phyloP scores from a whole-genome alignment of 1,140 invertebrate species.

The Coelopa frigida region DNA sequence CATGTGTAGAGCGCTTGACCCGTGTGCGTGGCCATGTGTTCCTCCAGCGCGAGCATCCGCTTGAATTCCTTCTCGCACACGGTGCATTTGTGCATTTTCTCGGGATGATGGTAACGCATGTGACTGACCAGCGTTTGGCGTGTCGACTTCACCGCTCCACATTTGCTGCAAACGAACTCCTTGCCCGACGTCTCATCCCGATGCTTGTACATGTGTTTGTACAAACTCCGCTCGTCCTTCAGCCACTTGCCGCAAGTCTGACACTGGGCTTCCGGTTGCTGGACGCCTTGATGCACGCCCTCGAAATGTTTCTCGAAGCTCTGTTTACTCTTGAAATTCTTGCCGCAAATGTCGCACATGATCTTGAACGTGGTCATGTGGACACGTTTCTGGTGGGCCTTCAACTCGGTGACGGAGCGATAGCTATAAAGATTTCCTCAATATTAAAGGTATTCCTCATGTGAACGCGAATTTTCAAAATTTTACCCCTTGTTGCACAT shows the following conservation, averaged over 20 bases:
- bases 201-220: conserved; percentile 26
- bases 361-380: conserved; percentile 29
- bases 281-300: background rate
- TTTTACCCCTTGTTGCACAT: conserved; percentile 17
- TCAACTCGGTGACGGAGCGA: conserved; percentile 25
- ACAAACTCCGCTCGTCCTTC: conserved; percentile 33
- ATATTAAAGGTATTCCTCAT: background rate
- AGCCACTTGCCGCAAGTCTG: conserved; percentile 24
- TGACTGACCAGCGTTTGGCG: conserved; percentile 33
- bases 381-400: conserved; percentile 31
- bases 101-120: conserved; percentile 36
- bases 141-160: conserved; percentile 32
- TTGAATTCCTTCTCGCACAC: conserved; percentile 39
- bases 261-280: conserved; percentile 4
- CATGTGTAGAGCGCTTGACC: conserved; percentile 37
- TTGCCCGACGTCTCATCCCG: conserved; percentile 13
- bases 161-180: conserved; percentile 29
- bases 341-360: conserved; percentile 36
- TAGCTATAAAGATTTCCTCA: conserved; percentile 7
- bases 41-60: conserved; percentile 16
- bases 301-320: conserved; percentile 1
- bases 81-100: conserved; percentile 30
- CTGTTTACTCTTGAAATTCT: conserved; percentile 23
- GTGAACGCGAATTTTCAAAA: background rate
- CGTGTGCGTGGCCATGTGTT: conserved; percentile 40